A percentile compares a stretch with the other conserved stretches of the same genome.
These are phyloP conservation scores for Picus viridis DNA, from an alignment of 2,797 vertebrate species.

Conservation along the genomic window DNA sequence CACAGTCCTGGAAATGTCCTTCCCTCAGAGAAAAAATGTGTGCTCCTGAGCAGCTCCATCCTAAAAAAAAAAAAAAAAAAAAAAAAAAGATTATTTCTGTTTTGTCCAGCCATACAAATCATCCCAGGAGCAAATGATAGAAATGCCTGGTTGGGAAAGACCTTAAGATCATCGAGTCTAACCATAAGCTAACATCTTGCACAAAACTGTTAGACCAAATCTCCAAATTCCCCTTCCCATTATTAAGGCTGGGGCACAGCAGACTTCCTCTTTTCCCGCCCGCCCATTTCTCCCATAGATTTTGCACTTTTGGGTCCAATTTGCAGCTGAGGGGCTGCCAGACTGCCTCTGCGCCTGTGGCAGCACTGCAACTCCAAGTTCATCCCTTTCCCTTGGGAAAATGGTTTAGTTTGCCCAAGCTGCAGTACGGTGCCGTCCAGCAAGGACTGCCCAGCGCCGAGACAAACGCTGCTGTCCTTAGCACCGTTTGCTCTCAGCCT, in stretches of 20 bases:
- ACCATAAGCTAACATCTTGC: background rate
- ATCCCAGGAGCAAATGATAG: no score
- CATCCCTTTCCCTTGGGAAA: no score
- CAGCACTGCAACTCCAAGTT: background rate
- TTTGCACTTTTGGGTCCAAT: background rate
- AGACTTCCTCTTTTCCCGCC: no score
- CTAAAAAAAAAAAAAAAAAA: background rate
- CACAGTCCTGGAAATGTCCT: background rate
- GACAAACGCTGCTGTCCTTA: no score
- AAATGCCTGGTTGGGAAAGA: no score
- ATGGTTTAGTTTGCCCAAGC: background rate
- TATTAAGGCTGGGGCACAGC: background rate
- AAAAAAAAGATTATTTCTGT: background rate
- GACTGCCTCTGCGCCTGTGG: background rate
- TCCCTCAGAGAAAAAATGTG: background rate
- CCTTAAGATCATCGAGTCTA: no score
- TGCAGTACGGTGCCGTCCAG: no score
- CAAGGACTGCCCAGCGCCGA: background rate
- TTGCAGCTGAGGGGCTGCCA: background rate
- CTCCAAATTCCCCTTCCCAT: background rate
- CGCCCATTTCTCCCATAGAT: accelerated
- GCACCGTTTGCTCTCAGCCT: background rate
- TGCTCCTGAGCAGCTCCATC: accelerated
- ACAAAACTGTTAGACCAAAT: no score
- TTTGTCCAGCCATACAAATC: background rate